These are phyloP conservation scores for Zaprionus davidi DNA, from an alignment of 1,140 invertebrate species.

Conservation along the genomic window DNA sequence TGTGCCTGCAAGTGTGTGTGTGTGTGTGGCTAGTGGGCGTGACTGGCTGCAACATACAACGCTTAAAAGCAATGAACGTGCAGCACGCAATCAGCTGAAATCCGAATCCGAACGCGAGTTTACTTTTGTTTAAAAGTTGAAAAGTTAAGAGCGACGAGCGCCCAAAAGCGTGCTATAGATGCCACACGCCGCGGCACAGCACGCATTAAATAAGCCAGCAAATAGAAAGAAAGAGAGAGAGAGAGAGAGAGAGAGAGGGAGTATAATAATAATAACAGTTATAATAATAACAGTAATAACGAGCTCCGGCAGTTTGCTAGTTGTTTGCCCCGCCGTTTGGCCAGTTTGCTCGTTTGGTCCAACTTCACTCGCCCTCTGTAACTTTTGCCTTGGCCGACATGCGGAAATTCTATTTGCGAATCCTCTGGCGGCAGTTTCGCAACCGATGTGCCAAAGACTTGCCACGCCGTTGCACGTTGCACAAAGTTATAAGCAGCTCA, in stretches of 20 bases:
- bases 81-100: constrained; percentile 68
- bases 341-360: constrained; percentile 21
- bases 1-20: constrained; percentile 13
- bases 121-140: constrained; percentile 76
- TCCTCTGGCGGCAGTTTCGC: constrained; percentile 16
- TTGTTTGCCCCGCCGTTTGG: constrained; percentile 53
- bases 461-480: constrained; percentile 31
- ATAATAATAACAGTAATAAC: constrained; percentile 71
- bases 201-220: constrained; percentile 65
- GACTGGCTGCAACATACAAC: constrained; percentile 62
- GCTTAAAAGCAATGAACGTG: constrained; percentile 72
- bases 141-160: constrained; percentile 28
- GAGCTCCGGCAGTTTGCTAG: constrained; percentile 57
- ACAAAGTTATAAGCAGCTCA: constrained; percentile 78
- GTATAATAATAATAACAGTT: constrained; percentile 60
- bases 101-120: constrained; percentile 62
- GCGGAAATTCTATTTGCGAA: constrained; percentile 58
- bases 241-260: constrained; percentile 6
- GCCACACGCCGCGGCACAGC: background rate
- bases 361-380: constrained; percentile 51
- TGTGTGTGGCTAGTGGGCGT: constrained; percentile 51
- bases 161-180: constrained; percentile 28
- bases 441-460: constrained; percentile 12
- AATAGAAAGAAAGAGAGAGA: constrained; percentile 48
- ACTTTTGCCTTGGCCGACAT: constrained; percentile 60